phyloP scores from a whole-genome alignment of 2,797 vertebrate species.

The Lycodopsis pacificus region DNA sequence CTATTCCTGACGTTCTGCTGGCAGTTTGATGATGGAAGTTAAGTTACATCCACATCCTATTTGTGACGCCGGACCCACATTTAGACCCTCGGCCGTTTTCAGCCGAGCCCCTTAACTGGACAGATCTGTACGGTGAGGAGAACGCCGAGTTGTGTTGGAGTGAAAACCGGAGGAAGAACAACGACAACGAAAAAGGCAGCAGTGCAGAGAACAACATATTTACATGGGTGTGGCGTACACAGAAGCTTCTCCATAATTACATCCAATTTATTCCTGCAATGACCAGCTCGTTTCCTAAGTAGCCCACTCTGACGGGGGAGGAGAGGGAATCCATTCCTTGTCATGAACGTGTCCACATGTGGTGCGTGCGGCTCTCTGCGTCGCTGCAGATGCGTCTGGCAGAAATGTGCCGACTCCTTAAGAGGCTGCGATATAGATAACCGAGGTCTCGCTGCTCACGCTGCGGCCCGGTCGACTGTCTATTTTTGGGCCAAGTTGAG shows the following conservation, averaged over 20 bases:
- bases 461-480: slow-evolving; percentile 52
- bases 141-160: not conserved
- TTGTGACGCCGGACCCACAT: slow-evolving; percentile 43
- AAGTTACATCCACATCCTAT: slow-evolving; percentile 67
- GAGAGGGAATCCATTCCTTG: slow-evolving; percentile 14
- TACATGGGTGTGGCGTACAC: slow-evolving; percentile 63
- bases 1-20: slow-evolving; percentile 63
- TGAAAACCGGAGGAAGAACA: not conserved
- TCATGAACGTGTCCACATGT: slow-evolving; percentile 63
- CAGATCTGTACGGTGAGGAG: not conserved
- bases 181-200: slow-evolving; percentile 2
- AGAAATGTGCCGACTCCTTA: slow-evolving; percentile 71
- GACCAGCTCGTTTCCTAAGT: slow-evolving; percentile 48
- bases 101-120: slow-evolving; percentile 65
- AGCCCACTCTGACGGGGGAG: slow-evolving; percentile 22
- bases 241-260: slow-evolving; percentile 69
- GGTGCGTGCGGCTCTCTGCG: slow-evolving; percentile 38
- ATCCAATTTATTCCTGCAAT: slow-evolving; percentile 58
- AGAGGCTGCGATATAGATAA: slow-evolving; percentile 69
- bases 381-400: slow-evolving; percentile 56
- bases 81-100: slow-evolving; percentile 39
- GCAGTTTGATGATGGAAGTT: slow-evolving; percentile 64
- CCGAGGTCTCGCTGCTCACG: slow-evolving; percentile 64
- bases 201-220: slow-evolving; percentile 38
- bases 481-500: slow-evolving; percentile 67